Conservation (phyloP, 2,888 invertebrate species). For the Tupiocoris notatus region DNA sequence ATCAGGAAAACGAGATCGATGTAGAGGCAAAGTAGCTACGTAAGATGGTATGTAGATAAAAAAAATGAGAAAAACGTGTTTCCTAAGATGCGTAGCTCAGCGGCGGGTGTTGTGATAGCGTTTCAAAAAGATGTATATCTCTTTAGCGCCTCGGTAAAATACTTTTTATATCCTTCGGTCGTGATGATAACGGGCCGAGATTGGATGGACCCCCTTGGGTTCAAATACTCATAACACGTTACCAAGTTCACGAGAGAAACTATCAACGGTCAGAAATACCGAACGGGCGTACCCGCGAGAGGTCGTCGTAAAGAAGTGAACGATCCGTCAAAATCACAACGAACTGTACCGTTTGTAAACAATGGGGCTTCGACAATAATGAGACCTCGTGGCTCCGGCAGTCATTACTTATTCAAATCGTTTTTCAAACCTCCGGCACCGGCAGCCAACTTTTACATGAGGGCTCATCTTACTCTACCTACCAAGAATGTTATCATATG, state of each 20-base stretch:
- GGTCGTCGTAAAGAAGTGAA: neutral
- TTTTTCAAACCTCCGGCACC: neutral
- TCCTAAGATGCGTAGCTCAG: neutral
- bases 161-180: neutral
- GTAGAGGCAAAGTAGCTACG: no score
- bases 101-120: neutral
- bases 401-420: conserved; percentile 32
- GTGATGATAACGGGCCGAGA: neutral
- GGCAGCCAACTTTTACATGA: no score
- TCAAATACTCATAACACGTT: neutral
- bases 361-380: conserved; percentile 20
- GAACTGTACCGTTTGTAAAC: conserved; percentile 22
- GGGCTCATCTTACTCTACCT: neutral
- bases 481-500: neutral
- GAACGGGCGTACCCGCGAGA: neutral
- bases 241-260: conserved; percentile 16
- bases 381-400: neutral
- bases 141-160: neutral
- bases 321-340: conserved; percentile 27
- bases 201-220: conserved; percentile 20
- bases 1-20: no score
- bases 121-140: neutral
- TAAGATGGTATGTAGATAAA: no score
- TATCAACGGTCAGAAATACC: neutral
- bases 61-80: neutral